Evolutionary conservation across 2,113 vertebrate species (phyloP), one percentile per base, ranked within the genome.

Genomic region (Hippopotamus amphibius): DNA sequence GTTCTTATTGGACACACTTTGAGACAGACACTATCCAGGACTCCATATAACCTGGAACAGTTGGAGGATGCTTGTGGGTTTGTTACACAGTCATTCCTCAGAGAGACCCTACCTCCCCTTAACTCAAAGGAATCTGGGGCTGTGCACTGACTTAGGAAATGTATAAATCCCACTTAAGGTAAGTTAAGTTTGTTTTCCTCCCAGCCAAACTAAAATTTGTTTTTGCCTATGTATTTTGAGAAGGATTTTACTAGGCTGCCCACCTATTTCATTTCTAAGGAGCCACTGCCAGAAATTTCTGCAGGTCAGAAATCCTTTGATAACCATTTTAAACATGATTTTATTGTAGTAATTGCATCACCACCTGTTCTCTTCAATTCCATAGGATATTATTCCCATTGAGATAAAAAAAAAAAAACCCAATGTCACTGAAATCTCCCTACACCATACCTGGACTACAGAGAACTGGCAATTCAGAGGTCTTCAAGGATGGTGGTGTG

Each of bases 301-400:
- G 79, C 30, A 77, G 65, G 81, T 94, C 85, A 93, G 50, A 84
- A 94, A 72, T 88, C 76, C 12, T 71, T 69, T 90, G 88, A 90
- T 94, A 84, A 93, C 28, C 84, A 71, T 88, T 80, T 90, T 90
- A 94, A 92, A 53, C 28, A 48, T 50, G 46, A 66, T 65, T 85
- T 90, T 87, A 88, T 59, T 94, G 41, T 63, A 37, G 65, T 55
- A 37, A 95, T 85, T 77, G 53, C 46, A 86, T 81, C 48, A 84
- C n/a, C 50, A 95, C 88, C 85, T 97, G 88, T 61, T 93, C 65
- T 50, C 76, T 65, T 10, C 63, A 88, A 81, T 30, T 61, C 22
- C 80, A 53, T 50, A 76, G 43, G 76, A 89, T 22, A 71, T 81
- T 65, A 90, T 81, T 91, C 91, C 72, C 65, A 53, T 30, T 71